Percentiles rank a stretch among this genome's conserved stretches.
Conservation (phyloP, 2,888 invertebrate genomes). For the Onthophagus sagittarius region DNA sequence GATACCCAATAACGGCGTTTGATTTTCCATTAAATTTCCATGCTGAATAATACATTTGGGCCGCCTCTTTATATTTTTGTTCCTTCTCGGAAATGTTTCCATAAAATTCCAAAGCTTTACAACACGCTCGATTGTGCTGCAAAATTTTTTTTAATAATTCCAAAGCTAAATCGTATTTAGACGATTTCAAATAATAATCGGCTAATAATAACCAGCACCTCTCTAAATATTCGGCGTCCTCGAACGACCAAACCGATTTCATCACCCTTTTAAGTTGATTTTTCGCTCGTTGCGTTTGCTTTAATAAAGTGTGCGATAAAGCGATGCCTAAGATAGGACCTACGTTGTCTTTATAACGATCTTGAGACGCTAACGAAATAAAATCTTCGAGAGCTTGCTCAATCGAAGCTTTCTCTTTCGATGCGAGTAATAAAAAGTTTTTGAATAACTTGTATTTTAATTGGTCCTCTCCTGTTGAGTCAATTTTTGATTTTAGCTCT, state of each 20-base stretch:
- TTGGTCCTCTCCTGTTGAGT: constrained; percentile 60
- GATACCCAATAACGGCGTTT: constrained; percentile 86
- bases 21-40: constrained; percentile 80
- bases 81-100: constrained; percentile 90
- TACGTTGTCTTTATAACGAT: constrained; percentile 71
- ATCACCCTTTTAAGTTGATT: constrained; percentile 88
- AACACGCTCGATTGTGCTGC: constrained; percentile 82
- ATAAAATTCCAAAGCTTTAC: constrained; percentile 83
- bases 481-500: constrained; percentile 65
- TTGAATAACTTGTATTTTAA: constrained; percentile 67
- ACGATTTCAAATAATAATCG: constrained; percentile 80
- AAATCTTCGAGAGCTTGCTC: constrained; percentile 82
- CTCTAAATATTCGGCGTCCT: constrained; percentile 94
- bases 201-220: constrained; percentile 93
- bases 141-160: constrained; percentile 75
- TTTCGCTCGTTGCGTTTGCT: constrained; percentile 87
- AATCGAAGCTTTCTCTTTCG: constrained; percentile 77
- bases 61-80: constrained; percentile 82
- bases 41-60: constrained; percentile 76
- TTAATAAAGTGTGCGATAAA: constrained; percentile 75
- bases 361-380: constrained; percentile 66
- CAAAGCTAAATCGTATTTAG: constrained; percentile 81
- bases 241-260: constrained; percentile 85
- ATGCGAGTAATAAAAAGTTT: constrained; percentile 79
- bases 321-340: constrained; percentile 76